Conservation (phyloP, 1,140 invertebrate species). For the Drosophila insularis region DNA sequence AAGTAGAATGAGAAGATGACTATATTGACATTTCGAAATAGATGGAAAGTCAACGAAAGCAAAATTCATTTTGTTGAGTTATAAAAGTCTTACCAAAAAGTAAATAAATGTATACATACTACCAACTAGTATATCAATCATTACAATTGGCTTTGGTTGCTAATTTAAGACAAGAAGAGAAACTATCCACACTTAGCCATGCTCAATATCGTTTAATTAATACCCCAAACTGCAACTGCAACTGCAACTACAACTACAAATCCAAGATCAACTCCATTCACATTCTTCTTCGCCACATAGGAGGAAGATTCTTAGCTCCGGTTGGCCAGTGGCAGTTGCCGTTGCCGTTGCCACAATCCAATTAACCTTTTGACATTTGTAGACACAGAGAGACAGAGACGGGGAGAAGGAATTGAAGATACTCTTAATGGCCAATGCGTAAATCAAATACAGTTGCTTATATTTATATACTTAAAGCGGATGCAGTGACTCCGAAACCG, state of each 20-base stretch:
- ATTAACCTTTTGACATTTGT: constrained; percentile 61
- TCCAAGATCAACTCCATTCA: background rate
- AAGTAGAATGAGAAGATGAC: no score
- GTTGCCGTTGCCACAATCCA: constrained; percentile 53
- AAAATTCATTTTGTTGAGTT: no score
- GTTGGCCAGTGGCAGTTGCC: constrained; percentile 28
- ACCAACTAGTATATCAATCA: no score
- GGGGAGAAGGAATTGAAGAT: constrained; percentile 5
- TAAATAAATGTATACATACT: no score
- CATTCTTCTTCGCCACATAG: background rate
- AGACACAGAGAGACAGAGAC: constrained; percentile 37
- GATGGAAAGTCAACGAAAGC: no score
- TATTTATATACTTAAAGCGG: constrained; percentile 43
- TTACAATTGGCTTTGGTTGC: background rate
- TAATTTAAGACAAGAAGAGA: background rate
- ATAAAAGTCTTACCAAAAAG: no score
- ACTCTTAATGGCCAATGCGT: constrained; percentile 50
- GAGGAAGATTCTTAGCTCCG: constrained; percentile 51
- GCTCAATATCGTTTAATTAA: constrained; percentile 19
- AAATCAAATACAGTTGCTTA: constrained; percentile 51
- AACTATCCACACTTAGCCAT: constrained; percentile 2
- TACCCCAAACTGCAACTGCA: background rate
- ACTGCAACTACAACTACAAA: background rate
- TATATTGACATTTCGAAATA: no score
- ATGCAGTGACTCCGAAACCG: constrained; percentile 34